Evolutionary conservation across 2,888 invertebrate genomes (phyloP).

Genomic region (Unio pictorum): DNA sequence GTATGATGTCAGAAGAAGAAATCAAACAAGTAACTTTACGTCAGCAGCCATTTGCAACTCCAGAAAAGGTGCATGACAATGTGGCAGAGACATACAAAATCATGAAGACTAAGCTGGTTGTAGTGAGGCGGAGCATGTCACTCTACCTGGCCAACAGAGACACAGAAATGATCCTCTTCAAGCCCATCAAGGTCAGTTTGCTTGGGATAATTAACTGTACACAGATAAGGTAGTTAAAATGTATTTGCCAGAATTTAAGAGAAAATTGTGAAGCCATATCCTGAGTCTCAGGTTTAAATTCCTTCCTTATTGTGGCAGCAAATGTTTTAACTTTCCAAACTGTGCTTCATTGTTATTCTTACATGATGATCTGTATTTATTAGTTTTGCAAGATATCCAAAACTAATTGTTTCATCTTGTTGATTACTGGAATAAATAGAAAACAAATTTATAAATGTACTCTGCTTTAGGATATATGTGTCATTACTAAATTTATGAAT

Average conservation of each 20-base stretch:
- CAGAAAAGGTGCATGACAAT: slow-evolving; percentile 81
- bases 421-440: too few species aligned
- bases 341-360: background rate
- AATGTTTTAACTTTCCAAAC: background rate
- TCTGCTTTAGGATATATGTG: too few species aligned
- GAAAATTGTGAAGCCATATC: too few species aligned
- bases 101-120: slow-evolving; percentile 85
- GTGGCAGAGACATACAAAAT: slow-evolving; percentile 85
- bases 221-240: too few species aligned
- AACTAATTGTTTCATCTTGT: too few species aligned
- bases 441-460: too few species aligned
- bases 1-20: slow-evolving; percentile 65
- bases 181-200: slow-evolving; percentile 85
- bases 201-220: too few species aligned
- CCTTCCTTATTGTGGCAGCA: background rate
- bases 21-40: slow-evolving; percentile 68
- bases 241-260: too few species aligned
- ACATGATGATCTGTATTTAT: too few species aligned
- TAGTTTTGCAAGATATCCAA: too few species aligned
- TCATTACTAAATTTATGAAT: too few species aligned
- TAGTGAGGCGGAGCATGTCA: slow-evolving; percentile 90
- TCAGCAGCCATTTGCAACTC: slow-evolving; percentile 79
- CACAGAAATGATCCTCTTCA: slow-evolving; percentile 96
- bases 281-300: too few species aligned
- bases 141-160: slow-evolving; percentile 96